Evolutionary conservation across 2,888 invertebrate species (phyloP).

Genomic region (Rhamphomyia laevipes): DNA sequence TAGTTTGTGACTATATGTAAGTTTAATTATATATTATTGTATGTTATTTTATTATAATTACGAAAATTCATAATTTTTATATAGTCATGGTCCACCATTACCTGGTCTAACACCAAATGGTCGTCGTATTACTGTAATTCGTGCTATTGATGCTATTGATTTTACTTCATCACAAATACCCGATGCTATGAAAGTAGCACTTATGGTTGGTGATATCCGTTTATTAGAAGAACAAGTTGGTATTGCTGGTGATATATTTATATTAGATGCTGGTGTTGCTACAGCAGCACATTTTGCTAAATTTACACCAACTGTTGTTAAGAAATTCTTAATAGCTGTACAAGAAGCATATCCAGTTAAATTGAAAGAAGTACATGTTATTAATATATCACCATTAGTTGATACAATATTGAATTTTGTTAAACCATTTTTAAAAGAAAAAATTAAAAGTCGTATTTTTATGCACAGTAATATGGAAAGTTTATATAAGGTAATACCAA

Average conservation of each 20-base stretch:
- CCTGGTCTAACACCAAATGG: slow-evolving; percentile 74
- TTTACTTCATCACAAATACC: slow-evolving; percentile 57
- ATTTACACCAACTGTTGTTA: slow-evolving; percentile 68
- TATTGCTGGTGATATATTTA: slow-evolving; percentile 74
- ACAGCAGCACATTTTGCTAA: slow-evolving; percentile 73
- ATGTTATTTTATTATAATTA: background rate
- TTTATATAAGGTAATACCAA: slow-evolving; percentile 65
- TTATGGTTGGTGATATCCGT: slow-evolving; percentile 77
- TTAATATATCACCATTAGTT: slow-evolving; percentile 71
- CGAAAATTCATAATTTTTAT: background rate
- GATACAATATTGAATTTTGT: slow-evolving; percentile 78
- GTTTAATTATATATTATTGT: slow-evolving; percentile 23
- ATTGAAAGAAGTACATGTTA: slow-evolving; percentile 74
- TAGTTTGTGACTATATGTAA: slow-evolving; percentile 59
- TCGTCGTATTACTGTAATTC: slow-evolving; percentile 61
- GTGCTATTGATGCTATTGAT: slow-evolving; percentile 54
- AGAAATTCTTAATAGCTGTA: slow-evolving; percentile 75
- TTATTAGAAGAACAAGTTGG: slow-evolving; percentile 65
- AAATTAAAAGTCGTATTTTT: slow-evolving; percentile 70
- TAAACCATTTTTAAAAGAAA: slow-evolving; percentile 77
- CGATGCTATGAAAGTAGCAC: slow-evolving; percentile 67
- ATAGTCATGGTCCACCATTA: slow-evolving; percentile 64
- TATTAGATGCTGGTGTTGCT: slow-evolving; percentile 67
- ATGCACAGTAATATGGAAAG: slow-evolving; percentile 64
- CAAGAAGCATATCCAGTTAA: slow-evolving; percentile 84